Conservation (phyloP, 2,888 invertebrate genomes). For the Ophion ellenae region DNA sequence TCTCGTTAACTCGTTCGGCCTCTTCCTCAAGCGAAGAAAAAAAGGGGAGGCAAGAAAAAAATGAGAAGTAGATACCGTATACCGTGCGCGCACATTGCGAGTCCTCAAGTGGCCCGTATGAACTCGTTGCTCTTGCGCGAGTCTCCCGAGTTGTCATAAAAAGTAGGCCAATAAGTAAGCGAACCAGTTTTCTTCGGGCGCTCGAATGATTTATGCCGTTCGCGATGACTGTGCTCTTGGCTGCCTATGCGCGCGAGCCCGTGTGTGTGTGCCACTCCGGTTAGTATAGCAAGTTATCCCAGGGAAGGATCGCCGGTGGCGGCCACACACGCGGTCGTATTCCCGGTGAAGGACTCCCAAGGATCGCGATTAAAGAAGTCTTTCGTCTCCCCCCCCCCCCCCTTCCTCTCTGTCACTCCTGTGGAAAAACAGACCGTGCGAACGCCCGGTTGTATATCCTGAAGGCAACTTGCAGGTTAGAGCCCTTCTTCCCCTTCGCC, state of each 20-base stretch:
- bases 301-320: conserved; percentile 50
- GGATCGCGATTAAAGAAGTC: conserved; percentile 28
- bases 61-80: neutral
- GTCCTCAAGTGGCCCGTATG: neutral
- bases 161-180: conserved; percentile 78
- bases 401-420: neutral
- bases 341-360: conserved; percentile 50
- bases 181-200: conserved; percentile 74
- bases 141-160: conserved; percentile 65
- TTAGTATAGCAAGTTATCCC: neutral
- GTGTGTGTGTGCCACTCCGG: neutral
- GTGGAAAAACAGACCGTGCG: conserved; percentile 15
- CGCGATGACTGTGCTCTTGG: conserved; percentile 30
- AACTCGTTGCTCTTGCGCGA: conserved; percentile 3
- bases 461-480: neutral
- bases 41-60: neutral
- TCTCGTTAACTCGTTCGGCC: conserved; percentile 3
- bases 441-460: conserved; percentile 19
- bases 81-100: neutral
- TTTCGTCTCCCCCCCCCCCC: conserved; percentile 14
- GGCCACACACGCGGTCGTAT: conserved; percentile 61
- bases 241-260: neutral
- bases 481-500: conserved; percentile 3
- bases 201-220: conserved; percentile 73
- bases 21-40: conserved; percentile 1